Evolutionary conservation across 64 coral and sea anemone genomes (phyloP).

Genomic region (Dendrophyllia cribrosa): DNA sequence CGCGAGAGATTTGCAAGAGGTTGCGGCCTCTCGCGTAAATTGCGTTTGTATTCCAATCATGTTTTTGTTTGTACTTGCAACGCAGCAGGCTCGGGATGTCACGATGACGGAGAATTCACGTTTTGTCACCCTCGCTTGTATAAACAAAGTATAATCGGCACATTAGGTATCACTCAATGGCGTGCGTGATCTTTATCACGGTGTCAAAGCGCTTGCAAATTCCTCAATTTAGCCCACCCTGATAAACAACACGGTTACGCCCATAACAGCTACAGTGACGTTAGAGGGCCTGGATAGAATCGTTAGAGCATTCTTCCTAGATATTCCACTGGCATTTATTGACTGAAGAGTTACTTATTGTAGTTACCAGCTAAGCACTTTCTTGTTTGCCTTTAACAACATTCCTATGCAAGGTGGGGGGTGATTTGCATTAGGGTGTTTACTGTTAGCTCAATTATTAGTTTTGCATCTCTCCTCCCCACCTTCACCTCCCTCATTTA

Average conservation of each 20-base stretch:
- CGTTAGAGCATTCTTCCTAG: not conserved
- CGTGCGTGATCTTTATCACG: not conserved
- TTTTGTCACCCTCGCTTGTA: not conserved
- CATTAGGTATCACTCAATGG: not conserved
- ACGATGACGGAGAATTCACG: not conserved
- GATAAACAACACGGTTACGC: not conserved
- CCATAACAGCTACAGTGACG: not conserved
- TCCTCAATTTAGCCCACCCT: not conserved
- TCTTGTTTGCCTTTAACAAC: not conserved
- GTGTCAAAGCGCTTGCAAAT: conserved; percentile 9
- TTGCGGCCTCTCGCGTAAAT: not conserved
- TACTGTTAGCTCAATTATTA: too few relatives aligned
- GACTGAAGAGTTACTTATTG: not conserved
- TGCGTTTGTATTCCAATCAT: not conserved
- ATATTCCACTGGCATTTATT: not conserved
- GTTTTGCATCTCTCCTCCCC: not conserved
- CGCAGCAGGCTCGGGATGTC: conserved; percentile 7
- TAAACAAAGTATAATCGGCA: conserved; percentile 11
- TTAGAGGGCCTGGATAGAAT: not conserved
- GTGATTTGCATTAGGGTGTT: not conserved
- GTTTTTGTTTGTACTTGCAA: not conserved
- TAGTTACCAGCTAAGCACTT: not conserved
- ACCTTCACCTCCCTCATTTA: not conserved
- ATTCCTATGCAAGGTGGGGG: not conserved
- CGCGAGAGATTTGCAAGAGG: not conserved